phyloP scores from a whole-genome alignment of 1,140 invertebrate species.

The Drosophila arizonae region DNA sequence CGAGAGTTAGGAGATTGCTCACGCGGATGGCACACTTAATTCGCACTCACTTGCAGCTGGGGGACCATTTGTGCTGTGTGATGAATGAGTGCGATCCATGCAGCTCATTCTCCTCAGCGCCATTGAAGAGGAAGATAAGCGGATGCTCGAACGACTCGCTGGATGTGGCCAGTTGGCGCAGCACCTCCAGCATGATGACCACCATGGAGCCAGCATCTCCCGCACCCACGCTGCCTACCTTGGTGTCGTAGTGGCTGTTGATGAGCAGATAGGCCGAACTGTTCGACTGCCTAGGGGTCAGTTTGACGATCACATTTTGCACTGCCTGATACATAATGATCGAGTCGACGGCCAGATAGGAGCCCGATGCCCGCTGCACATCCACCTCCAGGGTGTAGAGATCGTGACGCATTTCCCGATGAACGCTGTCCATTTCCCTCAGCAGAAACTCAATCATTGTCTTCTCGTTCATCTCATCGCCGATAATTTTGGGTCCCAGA shows the following conservation, averaged over 20 bases:
- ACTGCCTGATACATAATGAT: conserved; percentile 88
- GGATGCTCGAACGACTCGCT: conserved; percentile 86
- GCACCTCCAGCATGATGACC: conserved; percentile 93
- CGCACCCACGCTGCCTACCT: conserved; percentile 90
- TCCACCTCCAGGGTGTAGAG: conserved; percentile 69
- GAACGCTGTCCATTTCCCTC: conserved; percentile 65
- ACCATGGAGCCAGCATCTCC: conserved; percentile 90
- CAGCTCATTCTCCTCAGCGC: conserved; percentile 95
- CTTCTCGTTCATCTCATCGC: conserved; percentile 87
- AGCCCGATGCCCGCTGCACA: conserved; percentile 86
- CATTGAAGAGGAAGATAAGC: conserved; percentile 93
- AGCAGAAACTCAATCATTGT: conserved; percentile 85
- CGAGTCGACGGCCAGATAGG: conserved; percentile 90
- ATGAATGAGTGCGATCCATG: conserved; percentile 94
- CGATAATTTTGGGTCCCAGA: conserved; percentile 87
- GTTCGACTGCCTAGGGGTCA: conserved; percentile 84
- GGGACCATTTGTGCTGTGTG: conserved; percentile 90
- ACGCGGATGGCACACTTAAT: no score
- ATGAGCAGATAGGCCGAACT: conserved; percentile 87
- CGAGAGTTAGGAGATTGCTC: background rate
- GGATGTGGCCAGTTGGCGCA: conserved; percentile 88
- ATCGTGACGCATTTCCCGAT: conserved; percentile 45
- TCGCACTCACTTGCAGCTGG: conserved; percentile 63
- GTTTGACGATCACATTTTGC: conserved; percentile 90
- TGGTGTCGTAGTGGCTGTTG: conserved; percentile 97